phyloP scores from a whole-genome alignment of 2,797 vertebrate genomes.

The Chaenodraco wilsoni region DNA sequence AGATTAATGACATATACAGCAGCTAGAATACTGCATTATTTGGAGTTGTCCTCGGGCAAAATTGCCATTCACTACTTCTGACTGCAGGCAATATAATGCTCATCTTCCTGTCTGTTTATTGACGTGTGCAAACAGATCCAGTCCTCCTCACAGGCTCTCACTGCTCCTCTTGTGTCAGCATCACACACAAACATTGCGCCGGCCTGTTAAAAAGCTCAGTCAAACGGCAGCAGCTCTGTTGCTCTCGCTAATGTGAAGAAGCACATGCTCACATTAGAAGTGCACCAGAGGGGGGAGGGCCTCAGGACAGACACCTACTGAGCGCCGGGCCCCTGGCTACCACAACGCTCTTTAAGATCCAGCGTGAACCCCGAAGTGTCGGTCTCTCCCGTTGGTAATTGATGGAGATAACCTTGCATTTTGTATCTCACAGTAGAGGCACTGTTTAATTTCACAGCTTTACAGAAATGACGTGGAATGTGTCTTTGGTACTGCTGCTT shows the following conservation, averaged over 20 bases:
- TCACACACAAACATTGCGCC: constrained; percentile 52
- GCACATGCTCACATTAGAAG: constrained; percentile 57
- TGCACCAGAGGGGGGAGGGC: constrained; percentile 52
- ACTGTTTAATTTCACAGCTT: constrained; percentile 53
- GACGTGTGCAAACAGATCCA: constrained; percentile 56
- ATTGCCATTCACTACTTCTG: constrained; percentile 44
- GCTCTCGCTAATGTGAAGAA: constrained; percentile 63
- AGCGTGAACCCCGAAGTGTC: constrained; percentile 43
- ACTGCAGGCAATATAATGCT: constrained; percentile 58
- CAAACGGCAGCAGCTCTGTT: constrained; percentile 55
- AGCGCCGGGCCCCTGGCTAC: constrained; percentile 55
- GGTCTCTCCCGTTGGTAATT: constrained; percentile 50
- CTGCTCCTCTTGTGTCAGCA: constrained; percentile 53
- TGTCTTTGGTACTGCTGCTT: constrained; percentile 25
- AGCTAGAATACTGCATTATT: constrained; percentile 49
- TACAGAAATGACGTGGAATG: constrained; percentile 43
- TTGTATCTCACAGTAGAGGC: constrained; percentile 44
- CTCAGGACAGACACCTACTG: constrained; percentile 63
- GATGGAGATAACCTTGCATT: constrained; percentile 61
- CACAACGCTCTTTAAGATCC: constrained; percentile 61
- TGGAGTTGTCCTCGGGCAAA: constrained; percentile 44
- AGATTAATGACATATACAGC: constrained; percentile 58
- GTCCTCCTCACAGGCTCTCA: constrained; percentile 20
- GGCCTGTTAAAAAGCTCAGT: constrained; percentile 60
- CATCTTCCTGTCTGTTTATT: constrained; percentile 55